Conservation (phyloP, 1,140 invertebrate species). For the Drosophila burlai region DNA sequence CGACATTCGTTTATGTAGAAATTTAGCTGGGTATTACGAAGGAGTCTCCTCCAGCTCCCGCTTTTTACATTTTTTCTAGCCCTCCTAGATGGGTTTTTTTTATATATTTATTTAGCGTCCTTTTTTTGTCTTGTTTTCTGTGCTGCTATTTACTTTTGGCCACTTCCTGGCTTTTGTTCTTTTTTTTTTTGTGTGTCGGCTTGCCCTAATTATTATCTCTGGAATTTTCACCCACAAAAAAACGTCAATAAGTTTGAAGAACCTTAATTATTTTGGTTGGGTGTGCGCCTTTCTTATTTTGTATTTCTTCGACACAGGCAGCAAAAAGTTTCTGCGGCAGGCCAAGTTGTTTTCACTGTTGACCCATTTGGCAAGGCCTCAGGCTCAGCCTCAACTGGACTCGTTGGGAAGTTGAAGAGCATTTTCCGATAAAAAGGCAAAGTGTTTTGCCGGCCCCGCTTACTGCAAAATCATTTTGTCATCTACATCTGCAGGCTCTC, state of each 20-base stretch:
- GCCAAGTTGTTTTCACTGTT: conserved; percentile 41
- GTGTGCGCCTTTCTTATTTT: conserved; percentile 27
- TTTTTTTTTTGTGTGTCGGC: conserved; percentile 13
- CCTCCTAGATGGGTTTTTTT: conserved; percentile 46
- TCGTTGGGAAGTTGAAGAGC: conserved; percentile 38
- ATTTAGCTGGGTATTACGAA: conserved; percentile 61
- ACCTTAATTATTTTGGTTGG: conserved; percentile 72
- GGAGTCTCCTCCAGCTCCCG: conserved; percentile 6
- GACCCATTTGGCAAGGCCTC: conserved; percentile 67
- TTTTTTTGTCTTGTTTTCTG: conserved; percentile 35
- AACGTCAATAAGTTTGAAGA: conserved; percentile 75
- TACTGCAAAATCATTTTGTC: conserved; percentile 61
- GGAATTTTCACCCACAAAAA: conserved; percentile 39
- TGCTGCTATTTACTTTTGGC: conserved; percentile 23
- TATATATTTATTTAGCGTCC: conserved; percentile 66
- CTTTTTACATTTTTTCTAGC: conserved; percentile 12
- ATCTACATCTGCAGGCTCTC: conserved; percentile 45
- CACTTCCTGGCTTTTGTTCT: conserved; percentile 69
- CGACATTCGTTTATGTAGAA: conserved; percentile 67
- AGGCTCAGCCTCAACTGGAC: conserved; percentile 12
- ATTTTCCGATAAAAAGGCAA: conserved; percentile 46
- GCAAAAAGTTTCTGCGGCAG: conserved; percentile 48
- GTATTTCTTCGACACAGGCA: background rate
- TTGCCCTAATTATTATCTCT: conserved; percentile 75
- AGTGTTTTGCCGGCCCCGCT: conserved; percentile 33